Evolutionary conservation across 2,888 invertebrate species (phyloP).

Genomic region (Latheticus oryzae): DNA sequence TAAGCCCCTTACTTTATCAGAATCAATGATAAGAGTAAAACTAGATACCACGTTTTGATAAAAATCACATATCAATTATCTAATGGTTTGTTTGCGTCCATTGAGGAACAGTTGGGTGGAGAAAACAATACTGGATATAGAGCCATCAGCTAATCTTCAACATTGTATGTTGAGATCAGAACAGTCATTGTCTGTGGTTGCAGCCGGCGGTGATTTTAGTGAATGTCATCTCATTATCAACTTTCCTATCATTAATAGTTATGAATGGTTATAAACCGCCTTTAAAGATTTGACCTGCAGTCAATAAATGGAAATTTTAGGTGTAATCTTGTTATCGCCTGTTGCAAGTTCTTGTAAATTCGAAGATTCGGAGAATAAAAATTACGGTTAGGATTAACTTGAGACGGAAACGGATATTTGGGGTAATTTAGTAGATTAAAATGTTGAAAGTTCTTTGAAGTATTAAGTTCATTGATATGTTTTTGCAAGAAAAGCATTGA

Average conservation of each 20-base stretch:
- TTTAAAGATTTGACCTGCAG: too few relatives aligned
- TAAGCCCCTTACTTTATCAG: slow-evolving; percentile 17
- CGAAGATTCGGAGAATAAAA: too few relatives aligned
- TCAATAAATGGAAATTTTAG: too few relatives aligned
- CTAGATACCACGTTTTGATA: slow-evolving; percentile 42
- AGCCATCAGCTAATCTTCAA: slow-evolving; percentile 47
- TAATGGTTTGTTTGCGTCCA: slow-evolving; percentile 53
- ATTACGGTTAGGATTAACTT: too few relatives aligned
- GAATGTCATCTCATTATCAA: slow-evolving; percentile 51
- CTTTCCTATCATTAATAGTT: slow-evolving; percentile 34
- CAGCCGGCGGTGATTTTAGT: slow-evolving; percentile 49
- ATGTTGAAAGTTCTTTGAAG: too few relatives aligned
- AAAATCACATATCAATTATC: slow-evolving; percentile 54
- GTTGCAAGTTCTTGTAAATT: too few relatives aligned
- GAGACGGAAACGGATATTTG: too few relatives aligned
- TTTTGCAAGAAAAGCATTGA: too few relatives aligned
- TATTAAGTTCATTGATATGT: too few relatives aligned
- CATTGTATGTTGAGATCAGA: slow-evolving; percentile 50
- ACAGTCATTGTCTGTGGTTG: slow-evolving; percentile 52
- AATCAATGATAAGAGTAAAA: slow-evolving; percentile 4
- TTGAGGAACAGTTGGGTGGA: slow-evolving; percentile 33
- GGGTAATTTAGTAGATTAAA: too few relatives aligned
- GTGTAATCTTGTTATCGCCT: too few relatives aligned
- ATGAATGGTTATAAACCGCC: too few relatives aligned
- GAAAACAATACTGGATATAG: slow-evolving; percentile 28